Evolutionary conservation across 2,888 invertebrate species (phyloP).

Genomic region (Perizoma flavofasciatum): DNA sequence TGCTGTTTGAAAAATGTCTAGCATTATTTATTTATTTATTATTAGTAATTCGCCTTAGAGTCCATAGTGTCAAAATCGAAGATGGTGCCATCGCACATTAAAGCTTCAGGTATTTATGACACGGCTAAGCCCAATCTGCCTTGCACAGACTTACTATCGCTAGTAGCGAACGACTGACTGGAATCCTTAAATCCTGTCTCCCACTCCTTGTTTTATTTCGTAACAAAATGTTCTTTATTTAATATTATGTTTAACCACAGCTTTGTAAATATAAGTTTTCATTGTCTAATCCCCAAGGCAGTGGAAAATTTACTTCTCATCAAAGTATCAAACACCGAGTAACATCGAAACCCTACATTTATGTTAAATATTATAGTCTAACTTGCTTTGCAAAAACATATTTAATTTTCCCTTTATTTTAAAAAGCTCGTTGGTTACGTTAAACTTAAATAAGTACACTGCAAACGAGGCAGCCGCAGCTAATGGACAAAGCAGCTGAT

Average conservation of each 20-base stretch:
- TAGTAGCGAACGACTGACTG: no score
- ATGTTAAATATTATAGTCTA: conserved; percentile 15
- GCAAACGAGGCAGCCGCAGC: conserved; percentile 38
- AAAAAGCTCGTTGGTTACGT: conserved; percentile 28
- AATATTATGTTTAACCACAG: conserved; percentile 2
- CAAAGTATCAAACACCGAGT: conserved; percentile 16
- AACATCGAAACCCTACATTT: conserved; percentile 15
- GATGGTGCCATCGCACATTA: no score
- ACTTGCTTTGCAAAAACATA: conserved; percentile 20
- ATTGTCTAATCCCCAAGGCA: background rate
- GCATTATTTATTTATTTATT: no score
- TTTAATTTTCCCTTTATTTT: conserved; percentile 24
- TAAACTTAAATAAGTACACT: conserved; percentile 53
- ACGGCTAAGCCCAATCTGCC: no score
- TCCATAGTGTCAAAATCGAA: no score
- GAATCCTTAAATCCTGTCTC: no score
- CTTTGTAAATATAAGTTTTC: conserved; percentile 6
- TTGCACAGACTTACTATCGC: no score
- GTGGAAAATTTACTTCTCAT: conserved; percentile 9
- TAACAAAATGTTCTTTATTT: no score
- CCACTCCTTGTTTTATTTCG: no score
- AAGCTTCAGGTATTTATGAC: no score
- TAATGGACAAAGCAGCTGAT: background rate
- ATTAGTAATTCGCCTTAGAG: no score
- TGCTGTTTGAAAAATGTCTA: no score